A percentile compares a stretch with the other conserved stretches of the same genome.
phyloP scores from a whole-genome alignment of 1,140 invertebrate genomes.

The Sinella curviseta region DNA sequence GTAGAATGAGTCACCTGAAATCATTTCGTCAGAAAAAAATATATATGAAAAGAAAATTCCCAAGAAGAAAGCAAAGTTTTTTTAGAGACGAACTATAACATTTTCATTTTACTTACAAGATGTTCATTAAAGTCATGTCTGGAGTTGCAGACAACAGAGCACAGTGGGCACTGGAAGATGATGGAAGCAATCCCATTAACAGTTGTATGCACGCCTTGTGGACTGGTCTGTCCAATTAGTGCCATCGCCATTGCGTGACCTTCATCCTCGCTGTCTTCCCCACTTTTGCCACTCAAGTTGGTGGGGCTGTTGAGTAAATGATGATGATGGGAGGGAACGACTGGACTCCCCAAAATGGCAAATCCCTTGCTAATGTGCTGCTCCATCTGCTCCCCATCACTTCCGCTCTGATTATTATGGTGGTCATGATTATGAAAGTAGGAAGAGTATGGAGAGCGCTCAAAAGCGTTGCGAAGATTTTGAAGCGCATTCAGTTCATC shows the following conservation, averaged over 20 bases:
- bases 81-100: background rate
- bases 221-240: too few species aligned
- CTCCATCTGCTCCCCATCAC: background rate
- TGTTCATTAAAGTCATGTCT: constrained; percentile 49
- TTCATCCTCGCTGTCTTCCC: background rate
- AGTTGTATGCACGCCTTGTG: too few species aligned
- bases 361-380: background rate
- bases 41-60: constrained; percentile 11
- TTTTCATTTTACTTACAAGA: constrained; percentile 35
- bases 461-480: constrained; percentile 42
- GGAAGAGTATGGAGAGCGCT: constrained; percentile 35
- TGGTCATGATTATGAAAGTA: background rate
- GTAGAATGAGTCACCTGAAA: constrained; percentile 47
- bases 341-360: background rate
- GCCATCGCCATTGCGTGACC: constrained; percentile 11
- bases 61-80: too few species aligned
- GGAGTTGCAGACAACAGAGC: constrained; percentile 40
- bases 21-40: too few species aligned
- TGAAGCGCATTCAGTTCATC: constrained; percentile 42
- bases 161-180: constrained; percentile 48
- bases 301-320: too few species aligned
- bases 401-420: background rate
- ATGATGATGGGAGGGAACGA: too few species aligned
- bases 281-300: too few species aligned
- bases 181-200: too few species aligned